Base-by-base conservation (phyloP, 2,888 invertebrate genomes). In the Rhyacophila evoluta region DNA sequence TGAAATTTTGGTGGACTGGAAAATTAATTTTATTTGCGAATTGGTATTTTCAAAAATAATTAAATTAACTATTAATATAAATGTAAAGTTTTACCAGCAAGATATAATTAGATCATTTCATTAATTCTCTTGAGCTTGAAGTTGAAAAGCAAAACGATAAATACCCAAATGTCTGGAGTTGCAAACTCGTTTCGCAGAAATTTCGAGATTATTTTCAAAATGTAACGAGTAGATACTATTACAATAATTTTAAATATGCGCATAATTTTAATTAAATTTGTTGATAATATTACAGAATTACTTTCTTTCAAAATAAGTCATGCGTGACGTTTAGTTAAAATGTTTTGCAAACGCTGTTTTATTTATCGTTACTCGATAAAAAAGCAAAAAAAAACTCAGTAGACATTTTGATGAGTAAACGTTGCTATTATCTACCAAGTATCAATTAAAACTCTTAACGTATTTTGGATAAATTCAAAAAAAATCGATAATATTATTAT, bases 41-140 rank as follows among this genome's bases (percentile, higher is more conserved):
- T 39, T 15, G 15, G 6, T 39, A 12, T 39, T 39, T 39, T 12
- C 12, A 12, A 39, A 39, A 1, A 68, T 27, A 68, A 68, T 68
- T 68, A 5, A 68, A 68, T 68, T 4, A 27, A 68, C 28, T 68
- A 68, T 68, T 68, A 68, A 28, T 68, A 27, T n/a, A 68, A 68
- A 27, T 68, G 27, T 27, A 68, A 68, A 68, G 28, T 28, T 68
- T 68, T 68, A 68, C 25, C 68, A 27, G 25, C 25, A 68, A 68
- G 25, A 68, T 27, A 68, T 68, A 68, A 39, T 39, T 39, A 39
- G 39, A 39, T 39, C 39, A 39, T 39, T 39, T 39, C 39, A 39
- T 39, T 39, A 39, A 39, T 39, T 39, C 39, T 39, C 15, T 39
- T 12, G 39, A 39, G 39, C 15, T 39, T 39, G 15, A 12, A 39